Percentiles rank a stretch among this genome's conserved stretches.
These are phyloP conservation scores for Brachyptera risi DNA, from an alignment of 2,888 invertebrate genomes.

Conservation along the genomic window DNA sequence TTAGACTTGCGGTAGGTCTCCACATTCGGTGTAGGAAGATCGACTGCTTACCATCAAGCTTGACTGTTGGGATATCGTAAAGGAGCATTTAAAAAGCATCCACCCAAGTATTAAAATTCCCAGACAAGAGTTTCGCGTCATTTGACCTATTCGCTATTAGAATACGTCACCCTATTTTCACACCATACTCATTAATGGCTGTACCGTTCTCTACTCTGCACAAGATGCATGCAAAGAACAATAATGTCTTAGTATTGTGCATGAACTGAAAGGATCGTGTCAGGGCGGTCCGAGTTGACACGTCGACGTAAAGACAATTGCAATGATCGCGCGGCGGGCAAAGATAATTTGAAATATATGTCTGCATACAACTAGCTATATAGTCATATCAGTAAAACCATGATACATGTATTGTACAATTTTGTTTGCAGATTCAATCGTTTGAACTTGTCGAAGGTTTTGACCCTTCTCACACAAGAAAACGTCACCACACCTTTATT, in stretches of 20 bases:
- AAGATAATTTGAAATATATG: background rate
- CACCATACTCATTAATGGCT: slow-evolving; percentile 3
- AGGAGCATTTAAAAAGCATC: no score
- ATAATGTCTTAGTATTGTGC: background rate
- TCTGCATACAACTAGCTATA: background rate
- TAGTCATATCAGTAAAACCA: background rate
- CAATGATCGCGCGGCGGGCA: background rate
- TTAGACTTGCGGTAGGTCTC: background rate
- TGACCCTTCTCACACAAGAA: background rate
- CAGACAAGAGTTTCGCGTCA: slow-evolving; percentile 6
- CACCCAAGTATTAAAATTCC: slow-evolving; percentile 7
- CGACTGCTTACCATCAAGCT: background rate
- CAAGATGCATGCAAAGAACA: background rate
- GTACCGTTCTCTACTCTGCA: background rate
- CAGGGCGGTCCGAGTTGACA: slow-evolving; percentile 1
- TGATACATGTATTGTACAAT: background rate
- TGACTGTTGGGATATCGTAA: no score
- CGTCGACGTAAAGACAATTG: background rate
- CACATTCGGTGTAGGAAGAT: no score
- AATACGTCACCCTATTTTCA: slow-evolving; percentile 9
- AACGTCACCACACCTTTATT: slow-evolving; percentile 12
- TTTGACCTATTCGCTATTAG: slow-evolving; percentile 6
- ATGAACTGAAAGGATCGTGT: background rate
- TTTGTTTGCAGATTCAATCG: slow-evolving; percentile 11
- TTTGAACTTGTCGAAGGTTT: slow-evolving; percentile 5